These are phyloP conservation scores for Rhizoglyphus robini DNA, from an alignment of 1,140 invertebrate genomes.

Conservation along the genomic window DNA sequence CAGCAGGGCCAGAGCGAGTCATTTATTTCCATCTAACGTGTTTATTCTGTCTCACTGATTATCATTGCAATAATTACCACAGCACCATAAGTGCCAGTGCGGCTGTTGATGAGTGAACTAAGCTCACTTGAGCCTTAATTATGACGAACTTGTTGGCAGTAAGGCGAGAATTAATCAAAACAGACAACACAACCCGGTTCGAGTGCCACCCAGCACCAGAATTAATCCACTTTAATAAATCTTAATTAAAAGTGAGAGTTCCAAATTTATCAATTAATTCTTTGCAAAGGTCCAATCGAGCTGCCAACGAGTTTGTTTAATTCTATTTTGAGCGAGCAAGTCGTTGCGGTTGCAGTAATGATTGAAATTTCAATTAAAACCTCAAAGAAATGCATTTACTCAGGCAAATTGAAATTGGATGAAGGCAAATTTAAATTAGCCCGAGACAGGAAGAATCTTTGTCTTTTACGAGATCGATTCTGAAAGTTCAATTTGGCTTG, in stretches of 20 bases:
- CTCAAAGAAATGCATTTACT: no score
- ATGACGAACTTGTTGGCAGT: background rate
- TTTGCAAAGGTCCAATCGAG: no score
- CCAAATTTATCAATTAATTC: background rate
- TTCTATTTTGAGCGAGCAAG: no score
- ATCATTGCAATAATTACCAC: constrained; percentile 13
- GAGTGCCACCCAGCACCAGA: background rate
- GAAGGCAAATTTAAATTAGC: no score
- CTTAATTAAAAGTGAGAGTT: constrained; percentile 1
- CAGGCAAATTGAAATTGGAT: no score
- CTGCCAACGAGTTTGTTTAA: no score
- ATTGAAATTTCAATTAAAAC: no score
- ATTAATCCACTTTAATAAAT: background rate
- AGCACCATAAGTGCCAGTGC: background rate
- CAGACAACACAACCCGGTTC: background rate
- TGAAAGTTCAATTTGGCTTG: no score
- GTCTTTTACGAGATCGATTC: no score
- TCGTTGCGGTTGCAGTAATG: no score
- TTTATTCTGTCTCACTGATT: constrained; percentile 6
- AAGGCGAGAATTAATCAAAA: constrained; percentile 7
- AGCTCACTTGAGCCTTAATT: constrained; percentile 13
- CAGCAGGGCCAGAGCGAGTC: background rate
- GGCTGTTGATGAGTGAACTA: background rate
- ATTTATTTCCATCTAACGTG: constrained; percentile 7
- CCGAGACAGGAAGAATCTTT: no score